Evolutionary conservation across 2,888 invertebrate species (phyloP), one percentile per base, ranked within the genome.

Genomic region (Colletes collaris): DNA sequence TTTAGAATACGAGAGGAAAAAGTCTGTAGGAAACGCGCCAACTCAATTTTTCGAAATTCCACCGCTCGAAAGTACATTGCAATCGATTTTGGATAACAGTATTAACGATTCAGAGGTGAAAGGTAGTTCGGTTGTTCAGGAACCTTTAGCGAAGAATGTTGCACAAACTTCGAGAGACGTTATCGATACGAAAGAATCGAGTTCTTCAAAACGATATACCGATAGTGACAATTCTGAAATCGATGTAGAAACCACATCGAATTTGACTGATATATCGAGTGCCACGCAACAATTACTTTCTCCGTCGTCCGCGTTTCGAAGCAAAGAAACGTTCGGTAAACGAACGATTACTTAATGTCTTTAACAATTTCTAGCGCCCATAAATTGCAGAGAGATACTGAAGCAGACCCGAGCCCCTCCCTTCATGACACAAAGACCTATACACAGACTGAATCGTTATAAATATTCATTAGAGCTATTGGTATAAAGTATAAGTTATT

Each of bases 331-430:
- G 6, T n/a, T 8, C 0, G 50, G n/a, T 8, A 80, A 58, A 37
- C 65, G 49, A 40, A 71, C 59, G 91, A 92, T 71, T 92, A 92
- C 71, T 82, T 92, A 67, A 82, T 89, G 66, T 91, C 89, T 56
- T 71, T 90, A 16, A 86, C 86, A 11, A 79, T 82, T 0, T 76
- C 88, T 11, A 83, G 80, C 37, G 66, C 74, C 50, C 81, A 68
- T 6, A 86, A 75, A 27, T 35, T 58, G 11, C 69, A 76, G 7
- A 60, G 81, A 19, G 74, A 79, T 50, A 40, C 7, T 60, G 16
- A 85, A 77, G 52, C 79, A 27, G 64, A 65, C 76, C 74, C 77
- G 53, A 69, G 73, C 71, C 66, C 74, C 50, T 66, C 56, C 52
- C 64, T 78, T 40, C 68, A 55, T 73, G 62, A 64, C 70, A 53